Evolutionary conservation across 53 echinoderm and acorn worm species (phyloP).

Genomic region (Holothuria leucospilota): DNA sequence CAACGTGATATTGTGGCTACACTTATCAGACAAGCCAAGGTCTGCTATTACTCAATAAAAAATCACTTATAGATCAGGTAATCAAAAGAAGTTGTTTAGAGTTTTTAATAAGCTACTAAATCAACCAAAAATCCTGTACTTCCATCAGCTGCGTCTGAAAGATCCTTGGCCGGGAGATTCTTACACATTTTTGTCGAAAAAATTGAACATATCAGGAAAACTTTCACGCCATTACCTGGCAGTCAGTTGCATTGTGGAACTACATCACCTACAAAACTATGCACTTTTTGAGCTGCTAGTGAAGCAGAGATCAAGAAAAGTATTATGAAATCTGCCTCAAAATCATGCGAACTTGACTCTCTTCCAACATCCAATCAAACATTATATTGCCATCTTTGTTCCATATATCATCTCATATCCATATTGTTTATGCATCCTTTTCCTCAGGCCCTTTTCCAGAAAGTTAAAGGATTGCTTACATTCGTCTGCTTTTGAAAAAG

Average conservation of each 20-base stretch:
- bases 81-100: neutral
- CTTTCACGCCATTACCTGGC: neutral
- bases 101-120: neutral
- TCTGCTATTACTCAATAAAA: neutral
- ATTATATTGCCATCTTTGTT: neutral
- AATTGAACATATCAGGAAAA: neutral
- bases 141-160: neutral
- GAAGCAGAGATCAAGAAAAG: neutral
- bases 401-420: too few species aligned
- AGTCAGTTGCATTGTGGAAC: neutral
- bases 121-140: neutral
- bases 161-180: neutral
- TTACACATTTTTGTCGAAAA: neutral
- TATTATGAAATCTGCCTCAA: conserved; percentile 15
- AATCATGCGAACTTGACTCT: conserved; percentile 36
- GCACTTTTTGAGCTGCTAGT: neutral
- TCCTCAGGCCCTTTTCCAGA: neutral
- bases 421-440: too few species aligned
- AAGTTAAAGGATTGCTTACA: neutral
- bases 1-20: conserved; percentile 20
- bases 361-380: conserved; percentile 8
- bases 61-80: neutral
- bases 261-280: neutral
- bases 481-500: conserved; percentile 29
- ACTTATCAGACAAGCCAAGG: conserved; percentile 22